Evolutionary conservation across 2,113 vertebrate species (phyloP), one percentile per base, ranked within the genome.

Genomic region (Callionymus lyra): DNA sequence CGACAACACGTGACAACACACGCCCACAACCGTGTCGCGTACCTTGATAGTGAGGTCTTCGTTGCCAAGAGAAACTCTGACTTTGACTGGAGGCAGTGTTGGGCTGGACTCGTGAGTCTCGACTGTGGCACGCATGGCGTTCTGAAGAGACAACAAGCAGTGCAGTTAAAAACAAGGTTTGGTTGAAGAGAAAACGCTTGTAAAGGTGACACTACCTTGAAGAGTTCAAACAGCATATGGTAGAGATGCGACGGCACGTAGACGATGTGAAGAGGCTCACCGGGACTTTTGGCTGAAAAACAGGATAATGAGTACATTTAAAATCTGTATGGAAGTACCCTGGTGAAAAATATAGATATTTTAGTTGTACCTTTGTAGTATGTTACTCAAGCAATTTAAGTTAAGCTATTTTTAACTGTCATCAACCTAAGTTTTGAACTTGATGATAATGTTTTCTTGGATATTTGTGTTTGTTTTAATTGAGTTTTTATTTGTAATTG

Each of bases 11-110:
- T 27, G 10, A 37, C n/a, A n/a, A n/a, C n/a, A n/a, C n/a, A n/a
- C n/a, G n/a, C n/a, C n/a, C n/a, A n/a, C n/a, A n/a, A n/a, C n/a
- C n/a, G n/a, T n/a, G n/a, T n/a, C n/a, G n/a, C n/a, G n/a, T 83
- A 96, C 95, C 91, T 97, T 97, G 77, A 99, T 93, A 36, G 94
- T 91, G 43, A 99, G 84, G 65, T 99, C 95, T 84, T 99, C 95
- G 1, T 76, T 63, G 38, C 94, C 95, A 47, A 98, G 83, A 36
- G 95, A 89, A 16, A 97, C 86, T 2, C 63, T 89, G 38, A 97
- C 89, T 79, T 98, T 89, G 63, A 98, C 36, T 0, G 88, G 85
- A 12, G 92, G 90, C 42, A 97, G 76, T 1, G 83, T 77, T 6
- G 66, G 65, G 34, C 82, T 85, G 10, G 61, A 81, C 80, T 97